Evolutionary conservation across 1,140 invertebrate species (phyloP).

Genomic region (Penaeus indicus): DNA sequence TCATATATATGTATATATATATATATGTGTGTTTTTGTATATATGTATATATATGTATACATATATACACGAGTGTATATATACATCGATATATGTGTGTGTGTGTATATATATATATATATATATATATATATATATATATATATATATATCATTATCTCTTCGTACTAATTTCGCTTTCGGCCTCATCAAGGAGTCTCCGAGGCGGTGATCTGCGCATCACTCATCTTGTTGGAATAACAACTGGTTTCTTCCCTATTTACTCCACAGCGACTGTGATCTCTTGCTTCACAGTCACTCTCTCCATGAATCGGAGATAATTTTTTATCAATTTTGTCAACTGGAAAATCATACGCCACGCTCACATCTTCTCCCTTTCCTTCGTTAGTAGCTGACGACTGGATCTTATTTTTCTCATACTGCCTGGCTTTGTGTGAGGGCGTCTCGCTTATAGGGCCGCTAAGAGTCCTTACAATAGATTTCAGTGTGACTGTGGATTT

Average conservation of each 20-base stretch:
- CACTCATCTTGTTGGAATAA: too few species aligned
- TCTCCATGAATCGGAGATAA: too few species aligned
- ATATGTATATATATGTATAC: neutral
- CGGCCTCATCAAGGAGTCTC: neutral
- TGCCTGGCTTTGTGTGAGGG: too few species aligned
- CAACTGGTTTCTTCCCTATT: too few species aligned
- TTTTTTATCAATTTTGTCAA: too few species aligned
- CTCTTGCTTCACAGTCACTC: too few species aligned
- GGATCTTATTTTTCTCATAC: too few species aligned
- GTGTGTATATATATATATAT: neutral
- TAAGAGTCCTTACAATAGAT: conserved; percentile 24
- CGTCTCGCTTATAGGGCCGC: neutral
- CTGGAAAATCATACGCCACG: too few species aligned
- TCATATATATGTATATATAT: neutral
- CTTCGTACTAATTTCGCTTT: neutral
- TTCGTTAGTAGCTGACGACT: too few species aligned
- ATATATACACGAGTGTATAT: neutral
- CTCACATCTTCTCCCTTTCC: too few species aligned
- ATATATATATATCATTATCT: neutral
- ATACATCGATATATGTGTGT: neutral
- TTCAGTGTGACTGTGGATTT: conserved; percentile 24
- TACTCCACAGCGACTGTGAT: too few species aligned
- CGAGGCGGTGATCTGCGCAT: too few species aligned
- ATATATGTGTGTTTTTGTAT: neutral
- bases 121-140: neutral